phyloP scores from a whole-genome alignment of 2,113 vertebrate species.

The Ascaphus truei region DNA sequence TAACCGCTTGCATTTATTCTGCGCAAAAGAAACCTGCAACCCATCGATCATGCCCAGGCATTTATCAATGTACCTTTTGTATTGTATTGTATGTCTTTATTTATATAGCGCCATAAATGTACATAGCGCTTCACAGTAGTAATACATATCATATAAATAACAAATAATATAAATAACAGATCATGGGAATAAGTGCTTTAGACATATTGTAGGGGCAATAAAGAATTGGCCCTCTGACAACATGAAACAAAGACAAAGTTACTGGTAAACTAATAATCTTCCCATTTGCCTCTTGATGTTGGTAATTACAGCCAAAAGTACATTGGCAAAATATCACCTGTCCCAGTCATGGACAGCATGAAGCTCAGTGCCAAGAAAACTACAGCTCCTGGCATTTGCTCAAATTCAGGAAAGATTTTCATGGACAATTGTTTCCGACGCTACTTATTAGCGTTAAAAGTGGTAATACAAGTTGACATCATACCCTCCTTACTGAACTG shows the following conservation, averaged over 20 bases:
- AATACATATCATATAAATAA: too few relatives aligned
- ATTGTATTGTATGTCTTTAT: too few relatives aligned
- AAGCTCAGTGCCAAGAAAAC: not conserved
- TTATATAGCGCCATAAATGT: too few relatives aligned
- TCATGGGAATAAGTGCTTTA: too few relatives aligned
- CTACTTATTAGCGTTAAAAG: conserved; percentile 11
- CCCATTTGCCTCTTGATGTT: conserved; percentile 21
- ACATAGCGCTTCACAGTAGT: too few relatives aligned
- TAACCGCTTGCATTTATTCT: not conserved
- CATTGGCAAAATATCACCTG: conserved; percentile 30
- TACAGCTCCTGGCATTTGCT: not conserved
- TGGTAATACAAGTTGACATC: not conserved
- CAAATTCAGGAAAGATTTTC: not conserved
- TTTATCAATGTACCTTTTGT: not conserved
- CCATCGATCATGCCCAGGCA: not conserved
- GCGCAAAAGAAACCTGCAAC: not conserved
- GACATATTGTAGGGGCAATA: not conserved
- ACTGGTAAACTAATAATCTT: conserved; percentile 12
- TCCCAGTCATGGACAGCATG: not conserved
- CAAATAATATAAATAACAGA: too few relatives aligned
- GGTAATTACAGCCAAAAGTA: conserved; percentile 7
- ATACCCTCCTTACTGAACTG: not conserved
- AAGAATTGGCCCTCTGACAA: conserved; percentile 7
- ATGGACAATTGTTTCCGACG: conserved; percentile 21
- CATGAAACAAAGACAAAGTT: conserved; percentile 2